phyloP scores from a whole-genome alignment of 2,888 invertebrate genomes.

The Ormyrus pomaceus region DNA sequence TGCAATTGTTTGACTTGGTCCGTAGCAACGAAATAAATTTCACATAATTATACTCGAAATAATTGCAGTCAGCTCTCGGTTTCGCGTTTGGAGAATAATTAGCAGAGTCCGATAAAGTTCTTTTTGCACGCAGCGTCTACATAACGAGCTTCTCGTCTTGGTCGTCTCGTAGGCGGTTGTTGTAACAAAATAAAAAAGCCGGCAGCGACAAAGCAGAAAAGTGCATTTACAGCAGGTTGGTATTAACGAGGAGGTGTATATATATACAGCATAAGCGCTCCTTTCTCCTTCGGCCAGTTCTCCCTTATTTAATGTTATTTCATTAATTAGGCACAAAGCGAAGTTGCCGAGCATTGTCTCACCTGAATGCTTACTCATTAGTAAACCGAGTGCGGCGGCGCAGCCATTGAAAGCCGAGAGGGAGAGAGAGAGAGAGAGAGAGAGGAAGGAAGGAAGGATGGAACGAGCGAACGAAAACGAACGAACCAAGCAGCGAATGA shows the following conservation, averaged over 20 bases:
- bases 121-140: background rate
- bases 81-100: background rate
- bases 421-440: constrained; percentile 31
- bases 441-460: constrained; percentile 55
- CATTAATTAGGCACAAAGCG: constrained; percentile 65
- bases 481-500: constrained; percentile 51
- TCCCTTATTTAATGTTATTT: constrained; percentile 61
- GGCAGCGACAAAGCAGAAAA: constrained; percentile 26
- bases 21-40: too few relatives aligned
- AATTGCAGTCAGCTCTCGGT: too few relatives aligned
- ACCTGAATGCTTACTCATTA: constrained; percentile 66
- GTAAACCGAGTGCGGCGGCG: constrained; percentile 55
- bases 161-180: background rate
- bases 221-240: constrained; percentile 28
- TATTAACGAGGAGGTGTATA: constrained; percentile 23
- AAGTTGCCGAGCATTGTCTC: constrained; percentile 65
- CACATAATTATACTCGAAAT: too few relatives aligned
- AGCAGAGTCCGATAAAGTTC: constrained; percentile 3
- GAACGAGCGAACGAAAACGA: constrained; percentile 60
- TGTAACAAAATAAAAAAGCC: background rate
- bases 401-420: constrained; percentile 9
- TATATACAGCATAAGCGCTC: constrained; percentile 26
- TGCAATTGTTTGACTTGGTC: too few relatives aligned
- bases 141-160: background rate
- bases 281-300: constrained; percentile 11